Evolutionary conservation across 2,113 vertebrate species (phyloP), one percentile per base, ranked within the genome.

Genomic region (Chionis minor): DNA sequence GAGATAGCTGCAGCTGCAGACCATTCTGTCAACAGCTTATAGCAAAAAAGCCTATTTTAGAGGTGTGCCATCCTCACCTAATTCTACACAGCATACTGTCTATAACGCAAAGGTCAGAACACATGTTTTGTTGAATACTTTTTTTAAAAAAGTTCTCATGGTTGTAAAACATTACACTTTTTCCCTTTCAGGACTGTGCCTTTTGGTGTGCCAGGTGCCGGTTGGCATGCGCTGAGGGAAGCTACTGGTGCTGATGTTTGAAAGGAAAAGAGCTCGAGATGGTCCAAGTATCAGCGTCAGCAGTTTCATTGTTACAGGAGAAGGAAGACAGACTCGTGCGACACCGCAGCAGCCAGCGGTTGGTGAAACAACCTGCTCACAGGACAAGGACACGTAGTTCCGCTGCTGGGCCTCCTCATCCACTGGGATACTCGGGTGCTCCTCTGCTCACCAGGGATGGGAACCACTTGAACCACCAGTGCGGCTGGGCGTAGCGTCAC

Each of bases 311-410:
- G 14, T 10, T 52, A 23, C 0, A 49, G 52, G 42, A 52, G 67
- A 56, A 69, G 35, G n/a, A 51, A 45, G 30, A 35, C 11, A n/a
- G 32, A 20, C 27, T 62, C 2, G 1, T 38, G 42, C 28, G 56
- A 67, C 11, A 90, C n/a, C 58, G 14, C 17, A 47, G 49, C 3
- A 35, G 38, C 16, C 47, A 2, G 4, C 3, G 18, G 56, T 0
- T 72, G 66, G 28, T 44, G 71, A 72, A 90, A 82, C 18, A 19
- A 17, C 26, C 55, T 40, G 23, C 38, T 27, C 17, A 13, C 35
- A 40, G 75, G 42, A 32, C 33, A 27, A n/a, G 54, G n/a, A 47
- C 63, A 58, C 47, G 22, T 4, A 33, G 66, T 61, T 49, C 35
- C 35, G 42, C 18, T 11, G 19, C 45, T 42, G 63, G 14, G 35